Conservation (phyloP, 2,888 invertebrate genomes). For the Bombyx huttoni region DNA sequence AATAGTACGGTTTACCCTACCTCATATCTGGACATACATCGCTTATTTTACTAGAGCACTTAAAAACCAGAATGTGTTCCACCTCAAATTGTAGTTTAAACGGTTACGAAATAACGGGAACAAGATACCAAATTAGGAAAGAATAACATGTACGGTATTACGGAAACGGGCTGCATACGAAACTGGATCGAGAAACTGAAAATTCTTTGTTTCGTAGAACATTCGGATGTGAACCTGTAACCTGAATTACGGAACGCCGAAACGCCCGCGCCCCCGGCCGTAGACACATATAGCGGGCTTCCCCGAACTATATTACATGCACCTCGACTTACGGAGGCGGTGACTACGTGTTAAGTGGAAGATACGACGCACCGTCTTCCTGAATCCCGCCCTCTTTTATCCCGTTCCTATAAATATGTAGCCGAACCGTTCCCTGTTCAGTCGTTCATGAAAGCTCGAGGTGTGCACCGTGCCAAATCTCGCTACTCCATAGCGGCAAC, state of each 20-base stretch:
- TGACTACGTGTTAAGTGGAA: conserved; percentile 59
- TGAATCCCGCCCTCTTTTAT: conserved; percentile 49
- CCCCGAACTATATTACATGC: conserved; percentile 55
- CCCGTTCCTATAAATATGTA: conserved; percentile 57
- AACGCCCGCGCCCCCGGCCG: conserved; percentile 17
- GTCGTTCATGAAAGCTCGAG: conserved; percentile 57
- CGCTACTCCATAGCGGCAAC: conserved; percentile 40
- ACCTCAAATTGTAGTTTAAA: not conserved
- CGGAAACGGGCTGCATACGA: no score
- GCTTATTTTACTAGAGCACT: not conserved
- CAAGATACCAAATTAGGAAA: not conserved
- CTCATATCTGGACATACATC: not conserved
- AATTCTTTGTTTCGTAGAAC: no score
- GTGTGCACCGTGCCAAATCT: conserved; percentile 53
- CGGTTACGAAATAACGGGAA: not conserved
- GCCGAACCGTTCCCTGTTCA: conserved; percentile 51
- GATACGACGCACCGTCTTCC: conserved; percentile 41
- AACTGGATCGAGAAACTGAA: no score
- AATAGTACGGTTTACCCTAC: not conserved
- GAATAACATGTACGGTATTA: not conserved
- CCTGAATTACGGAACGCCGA: conserved; percentile 21
- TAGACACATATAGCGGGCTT: conserved; percentile 47
- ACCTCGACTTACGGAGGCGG: conserved; percentile 42
- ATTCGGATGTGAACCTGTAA: conserved; percentile 4
- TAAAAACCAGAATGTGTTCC: not conserved